Base-by-base conservation (phyloP, 1,140 invertebrate species). In the Bradysia coprophila region DNA sequence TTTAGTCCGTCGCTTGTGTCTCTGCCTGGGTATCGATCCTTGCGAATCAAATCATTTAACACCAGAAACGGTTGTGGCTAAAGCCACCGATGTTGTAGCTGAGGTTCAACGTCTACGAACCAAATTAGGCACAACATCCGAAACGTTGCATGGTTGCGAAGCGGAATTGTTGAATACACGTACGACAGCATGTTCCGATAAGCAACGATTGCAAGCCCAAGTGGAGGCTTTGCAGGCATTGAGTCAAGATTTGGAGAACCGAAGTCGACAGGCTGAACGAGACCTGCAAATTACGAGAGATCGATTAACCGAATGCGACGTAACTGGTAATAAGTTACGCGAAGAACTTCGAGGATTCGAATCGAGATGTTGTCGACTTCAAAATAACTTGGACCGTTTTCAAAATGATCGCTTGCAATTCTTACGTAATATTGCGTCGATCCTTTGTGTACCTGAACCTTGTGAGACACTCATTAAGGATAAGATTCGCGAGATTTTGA, bases 391-490 rank as follows among this genome's bases (percentile, higher is more conserved):
- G 21, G 58, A 61, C 43, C 50, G 58, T 20, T 50, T 45, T 6
- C 58, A 61, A 31, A 50, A 49, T 18, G 58, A 61, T 47, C 54
- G 58, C 0, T 20, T 59, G 39, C 53, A 56, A 36, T 61, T 59
- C 23, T 39, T 61, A 20, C 40, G 56, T 4, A 49, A 45, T 9
- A 21, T 61, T 9, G 55, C 56, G 31, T 51, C 54, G 42, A 42
- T 55, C 19, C 41, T 61, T 1, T 55, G 56, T 45, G 48, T 57
- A 10, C 46, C 55, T 3, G 81, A 87, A 50, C 73, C 79, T 2
- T 70, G 78, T 34, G 80, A 85, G 53, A 72, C 66, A 19, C 63
- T 76, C 11, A 81, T 86, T 39, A 81, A 82, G 55, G 80, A 85
- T 37, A 66, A 80, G 45, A 71, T 85, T 39, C 61, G 79, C 18